Evolutionary conservation across 2,113 vertebrate species (phyloP), one percentile per base, ranked within the genome.

Genomic region (Casuarius casuarius): DNA sequence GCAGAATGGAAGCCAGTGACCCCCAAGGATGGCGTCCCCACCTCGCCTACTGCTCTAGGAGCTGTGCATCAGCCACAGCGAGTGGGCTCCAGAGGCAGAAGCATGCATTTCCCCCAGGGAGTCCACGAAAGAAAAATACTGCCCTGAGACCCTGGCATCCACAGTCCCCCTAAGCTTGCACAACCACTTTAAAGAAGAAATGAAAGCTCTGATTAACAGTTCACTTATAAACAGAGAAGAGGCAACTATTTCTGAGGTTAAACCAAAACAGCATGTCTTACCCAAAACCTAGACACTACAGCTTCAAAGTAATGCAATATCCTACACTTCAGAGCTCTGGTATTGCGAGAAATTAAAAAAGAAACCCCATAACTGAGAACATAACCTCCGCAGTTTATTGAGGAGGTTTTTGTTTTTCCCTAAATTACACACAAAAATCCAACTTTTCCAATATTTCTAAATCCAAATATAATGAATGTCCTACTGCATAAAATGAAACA

Each of bases 341-440:
- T 49, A 52, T 12, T 79, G 42, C 33, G 9, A 72, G 14, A 76
- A 76, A 19, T 18, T 87, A 25, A 85, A 84, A 95, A 54, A 25
- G 58, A 12, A 22, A 63, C 3, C 16, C 40, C 44, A 31, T 21
- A 74, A 81, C 2, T 25, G 26, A 61, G 73, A 23, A n/a, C 2
- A 15, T 23, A 78, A 75, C 21, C 35, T 70, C 49, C 56, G 19
- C 16, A 3, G 1, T 29, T 62, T 63, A 77, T 56, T 81, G 44
- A 29, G 4, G 5, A 90, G 26, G 22, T 33, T 71, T 66, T 23
- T 20, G 5, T 18, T 62, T 81, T 67, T 63, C 71, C 54, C 35
- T 63, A 52, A 71, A 49, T 22, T 49, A n/a, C 29, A 78, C 18
- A 78, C 0, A 0, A 88, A 52, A 22, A 46, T 63, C 1, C 9